phyloP scores from a whole-genome alignment of 2,888 invertebrate genomes.

The Phaonia tiefii region DNA sequence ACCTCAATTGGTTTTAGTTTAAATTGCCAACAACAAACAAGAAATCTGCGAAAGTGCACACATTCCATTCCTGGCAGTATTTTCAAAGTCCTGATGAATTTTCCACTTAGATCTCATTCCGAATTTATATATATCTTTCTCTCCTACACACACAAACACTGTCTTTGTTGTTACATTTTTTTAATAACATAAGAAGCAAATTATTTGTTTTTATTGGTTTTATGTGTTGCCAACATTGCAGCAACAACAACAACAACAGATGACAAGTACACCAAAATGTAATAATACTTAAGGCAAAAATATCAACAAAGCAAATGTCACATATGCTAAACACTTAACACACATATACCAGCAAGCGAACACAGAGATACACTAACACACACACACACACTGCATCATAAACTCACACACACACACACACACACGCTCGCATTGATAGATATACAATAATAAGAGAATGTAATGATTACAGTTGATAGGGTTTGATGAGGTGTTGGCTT shows the following conservation, averaged over 20 bases:
- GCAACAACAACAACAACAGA: slow-evolving; percentile 12
- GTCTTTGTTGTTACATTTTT: slow-evolving; percentile 5
- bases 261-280: slow-evolving; percentile 30
- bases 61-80: too few species aligned
- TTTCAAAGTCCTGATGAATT: too few species aligned
- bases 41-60: too few species aligned
- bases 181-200: slow-evolving; percentile 38
- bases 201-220: slow-evolving; percentile 56
- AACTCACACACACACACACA: neutral
- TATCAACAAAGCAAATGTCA: slow-evolving; percentile 48
- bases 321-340: slow-evolving; percentile 39
- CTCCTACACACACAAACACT: neutral
- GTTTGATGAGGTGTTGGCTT: slow-evolving; percentile 27
- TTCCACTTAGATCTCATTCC: too few species aligned
- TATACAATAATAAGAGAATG: slow-evolving; percentile 24
- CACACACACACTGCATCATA: neutral
- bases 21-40: too few species aligned
- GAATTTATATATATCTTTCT: neutral
- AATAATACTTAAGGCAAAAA: slow-evolving; percentile 50
- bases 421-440: neutral
- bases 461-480: slow-evolving; percentile 35
- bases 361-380: slow-evolving; percentile 7
- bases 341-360: too few species aligned
- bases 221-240: slow-evolving; percentile 42
- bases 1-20: too few species aligned